Conservation (phyloP, 2,113 vertebrate species). For the Hystrix brachyura region DNA sequence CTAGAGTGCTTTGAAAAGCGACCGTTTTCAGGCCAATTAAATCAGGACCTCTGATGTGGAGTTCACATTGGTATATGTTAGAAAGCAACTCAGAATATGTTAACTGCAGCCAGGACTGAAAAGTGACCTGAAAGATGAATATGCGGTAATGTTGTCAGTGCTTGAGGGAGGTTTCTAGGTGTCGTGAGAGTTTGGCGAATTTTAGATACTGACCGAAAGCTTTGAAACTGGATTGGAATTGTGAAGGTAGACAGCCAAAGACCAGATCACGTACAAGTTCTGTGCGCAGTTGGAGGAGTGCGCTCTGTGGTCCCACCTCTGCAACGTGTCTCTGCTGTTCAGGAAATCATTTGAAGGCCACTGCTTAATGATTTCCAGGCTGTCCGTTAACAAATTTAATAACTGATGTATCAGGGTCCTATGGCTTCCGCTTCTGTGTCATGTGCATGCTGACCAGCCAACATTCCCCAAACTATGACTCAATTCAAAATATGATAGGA, state of each 20-base stretch:
- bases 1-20: neutral
- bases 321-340: neutral
- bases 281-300: neutral
- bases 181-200: neutral
- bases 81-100: neutral
- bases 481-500: neutral
- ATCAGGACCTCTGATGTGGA: neutral
- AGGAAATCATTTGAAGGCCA: neutral
- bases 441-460: neutral
- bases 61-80: neutral
- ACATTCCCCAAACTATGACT: neutral
- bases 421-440: neutral
- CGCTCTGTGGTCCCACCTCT: neutral
- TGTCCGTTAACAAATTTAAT: neutral
- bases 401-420: neutral
- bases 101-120: neutral
- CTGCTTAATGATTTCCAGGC: neutral
- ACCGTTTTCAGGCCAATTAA: neutral
- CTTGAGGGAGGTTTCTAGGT: neutral
- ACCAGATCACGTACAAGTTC: neutral
- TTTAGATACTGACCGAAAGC: neutral
- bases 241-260: neutral
- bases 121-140: neutral
- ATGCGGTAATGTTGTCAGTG: neutral
- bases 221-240: neutral